A percentile compares a stretch with the other conserved stretches of the same genome.
phyloP scores from a whole-genome alignment of 2,113 vertebrate genomes.

The Leuciscus idus region DNA sequence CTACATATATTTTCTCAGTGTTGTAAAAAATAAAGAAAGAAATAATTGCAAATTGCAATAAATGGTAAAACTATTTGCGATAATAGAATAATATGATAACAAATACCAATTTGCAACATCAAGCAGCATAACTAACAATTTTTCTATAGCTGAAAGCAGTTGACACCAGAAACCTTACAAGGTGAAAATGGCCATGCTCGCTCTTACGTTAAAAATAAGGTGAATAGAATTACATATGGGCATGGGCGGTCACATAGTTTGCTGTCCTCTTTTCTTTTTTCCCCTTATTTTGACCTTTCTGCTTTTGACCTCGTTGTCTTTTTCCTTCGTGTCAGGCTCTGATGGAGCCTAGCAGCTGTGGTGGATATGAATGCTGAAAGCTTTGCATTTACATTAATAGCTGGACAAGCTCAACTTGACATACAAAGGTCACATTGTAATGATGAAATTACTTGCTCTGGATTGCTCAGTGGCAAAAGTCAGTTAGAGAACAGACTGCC shows the following conservation, averaged over 20 bases:
- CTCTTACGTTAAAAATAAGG: not conserved
- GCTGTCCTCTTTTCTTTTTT: not conserved
- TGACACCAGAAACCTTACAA: not conserved
- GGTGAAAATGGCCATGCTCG: not conserved
- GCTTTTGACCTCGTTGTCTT: constrained; percentile 13
- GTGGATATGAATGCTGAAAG: constrained; percentile 12
- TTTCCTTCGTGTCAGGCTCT: constrained; percentile 10
- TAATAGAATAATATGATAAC: not conserved
- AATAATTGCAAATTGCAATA: not conserved
- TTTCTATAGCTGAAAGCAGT: not conserved
- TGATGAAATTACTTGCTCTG: constrained; percentile 42
- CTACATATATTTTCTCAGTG: not conserved
- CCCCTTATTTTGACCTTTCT: constrained; percentile 37
- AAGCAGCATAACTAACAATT: not conserved
- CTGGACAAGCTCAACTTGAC: constrained; percentile 51
- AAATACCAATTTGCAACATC: not conserved
- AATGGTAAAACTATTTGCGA: not conserved
- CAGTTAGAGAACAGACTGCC: not conserved
- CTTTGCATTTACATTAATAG: constrained; percentile 50
- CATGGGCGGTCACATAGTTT: not conserved
- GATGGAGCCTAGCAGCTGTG: constrained; percentile 61
- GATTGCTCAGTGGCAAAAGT: constrained; percentile 45
- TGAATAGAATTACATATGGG: not conserved
- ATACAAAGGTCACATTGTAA: constrained; percentile 59
- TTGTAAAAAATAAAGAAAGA: not conserved